Base-by-base conservation (phyloP, 92 coral and sea anemone genomes). In the Palythoa heliodiscus region DNA sequence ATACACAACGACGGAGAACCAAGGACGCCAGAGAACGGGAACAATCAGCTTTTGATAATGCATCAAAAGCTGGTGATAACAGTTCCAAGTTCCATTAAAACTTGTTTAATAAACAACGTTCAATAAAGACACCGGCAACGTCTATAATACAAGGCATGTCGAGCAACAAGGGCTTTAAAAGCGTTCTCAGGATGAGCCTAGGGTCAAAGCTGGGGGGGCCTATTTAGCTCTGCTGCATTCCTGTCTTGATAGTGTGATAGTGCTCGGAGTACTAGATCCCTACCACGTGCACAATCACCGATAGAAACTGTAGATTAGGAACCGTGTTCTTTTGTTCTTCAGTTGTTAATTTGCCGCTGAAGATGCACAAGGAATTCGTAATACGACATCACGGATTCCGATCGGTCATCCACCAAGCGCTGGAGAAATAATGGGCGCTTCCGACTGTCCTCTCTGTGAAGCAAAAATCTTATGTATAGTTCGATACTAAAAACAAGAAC, bases 351-450 rank as follows among this genome's bases (percentile, higher is more conserved):
- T 78, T 97, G 99, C 83, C 93, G 87, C 87, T 97, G 99, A 54
- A 97, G 87, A 77, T 97, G 99, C 25, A 95, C 91, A 72, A 97
- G 91, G 67, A 89, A 97, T 70, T 97, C 99, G 87, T 97, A 93
- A 79, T 97, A 97, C 6, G 99, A 97, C 99, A 97, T 97, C 58
- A 97, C 95, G 20, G 99, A 94, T 50, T 97, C 99, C 19, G 99
- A 90, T 72, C 99, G 88, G 87, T 97, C 99, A 76, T 97, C 98
- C 89, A 97, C 91, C 76, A 94, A 72, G 76, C 94, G 90, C 37
- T 90, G 92, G 29, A 97, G 91, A 89, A 97, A 97, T 84, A 88
- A 72, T 82, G 89, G 77, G 53, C 99, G 92, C 90, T 88, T 85
- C 8, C 96, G 95, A 66, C 99, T 94, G 86, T 97, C 95, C 83